Percentiles rank a stretch among this genome's conserved stretches.
Conservation (phyloP, 2,113 vertebrate species). For the Loxodonta africana region DNA sequence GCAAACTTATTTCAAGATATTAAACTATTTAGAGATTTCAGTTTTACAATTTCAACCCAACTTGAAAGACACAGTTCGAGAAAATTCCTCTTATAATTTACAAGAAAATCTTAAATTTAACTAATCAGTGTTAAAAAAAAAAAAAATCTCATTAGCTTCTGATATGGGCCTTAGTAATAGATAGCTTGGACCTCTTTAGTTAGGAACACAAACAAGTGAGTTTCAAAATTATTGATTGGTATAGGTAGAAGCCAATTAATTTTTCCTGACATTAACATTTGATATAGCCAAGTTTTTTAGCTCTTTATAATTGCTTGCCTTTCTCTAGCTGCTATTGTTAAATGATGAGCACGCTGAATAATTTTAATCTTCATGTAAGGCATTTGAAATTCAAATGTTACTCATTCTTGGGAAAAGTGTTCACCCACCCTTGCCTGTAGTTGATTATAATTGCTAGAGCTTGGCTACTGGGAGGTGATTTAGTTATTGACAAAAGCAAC, state of each 20-base stretch:
- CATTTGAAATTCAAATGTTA: slow-evolving; percentile 75
- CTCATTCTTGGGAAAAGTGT: slow-evolving; percentile 34
- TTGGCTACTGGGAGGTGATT: slow-evolving; percentile 18
- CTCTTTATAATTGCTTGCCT: slow-evolving; percentile 44
- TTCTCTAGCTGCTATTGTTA: slow-evolving; percentile 67
- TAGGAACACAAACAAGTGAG: neutral
- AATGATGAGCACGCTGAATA: slow-evolving; percentile 59
- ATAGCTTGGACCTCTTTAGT: neutral
- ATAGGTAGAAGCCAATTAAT: slow-evolving; percentile 37
- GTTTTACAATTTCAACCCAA: neutral
- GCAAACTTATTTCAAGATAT: neutral
- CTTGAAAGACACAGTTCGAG: slow-evolving; percentile 14
- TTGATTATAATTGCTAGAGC: slow-evolving; percentile 57
- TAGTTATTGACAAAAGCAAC: slow-evolving; percentile 57
- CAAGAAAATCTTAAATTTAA: slow-evolving; percentile 15
- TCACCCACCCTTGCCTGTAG: slow-evolving; percentile 60
- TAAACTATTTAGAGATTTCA: neutral
- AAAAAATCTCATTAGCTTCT: neutral
- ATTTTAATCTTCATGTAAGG: slow-evolving; percentile 62
- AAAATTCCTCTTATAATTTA: neutral
- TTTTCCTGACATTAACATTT: slow-evolving; percentile 55
- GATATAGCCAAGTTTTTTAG: neutral
- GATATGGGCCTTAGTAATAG: neutral
- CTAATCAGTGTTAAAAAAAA: slow-evolving; percentile 18
- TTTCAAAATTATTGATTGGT: slow-evolving; percentile 50